Percentiles rank a stretch among this genome's conserved stretches.
Evolutionary conservation across 2,797 vertebrate genomes (phyloP).

Genomic region (Galago senegalensis): DNA sequence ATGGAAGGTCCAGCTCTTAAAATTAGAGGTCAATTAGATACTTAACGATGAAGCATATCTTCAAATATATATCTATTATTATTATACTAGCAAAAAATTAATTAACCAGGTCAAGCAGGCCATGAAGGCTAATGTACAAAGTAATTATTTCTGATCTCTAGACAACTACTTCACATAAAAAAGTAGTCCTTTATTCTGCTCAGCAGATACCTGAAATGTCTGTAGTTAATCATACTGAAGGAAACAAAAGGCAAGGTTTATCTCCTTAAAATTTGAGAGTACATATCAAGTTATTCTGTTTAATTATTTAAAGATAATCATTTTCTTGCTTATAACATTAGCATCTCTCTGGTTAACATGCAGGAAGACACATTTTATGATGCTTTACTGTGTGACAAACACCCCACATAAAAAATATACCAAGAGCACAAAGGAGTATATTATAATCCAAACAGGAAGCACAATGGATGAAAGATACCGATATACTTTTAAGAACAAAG

Average conservation of each 20-base stretch:
- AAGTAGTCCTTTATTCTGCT: constrained; percentile 90
- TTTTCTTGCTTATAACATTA: constrained; percentile 76
- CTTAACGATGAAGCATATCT: constrained; percentile 90
- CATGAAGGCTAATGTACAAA: constrained; percentile 91
- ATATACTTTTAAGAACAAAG: neutral
- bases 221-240: constrained; percentile 89
- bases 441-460: constrained; percentile 39
- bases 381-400: constrained; percentile 62
- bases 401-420: neutral
- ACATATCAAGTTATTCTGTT: constrained; percentile 81
- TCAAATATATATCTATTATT: constrained; percentile 92
- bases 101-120: constrained; percentile 91
- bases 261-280: constrained; percentile 84
- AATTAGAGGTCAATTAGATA: constrained; percentile 92
- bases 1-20: constrained; percentile 89
- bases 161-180: constrained; percentile 90
- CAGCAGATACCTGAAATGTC: constrained; percentile 88
- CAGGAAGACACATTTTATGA: constrained; percentile 45
- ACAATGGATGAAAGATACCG: neutral
- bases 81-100: constrained; percentile 93
- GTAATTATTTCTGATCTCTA: constrained; percentile 92
- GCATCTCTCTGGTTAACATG: constrained; percentile 47
- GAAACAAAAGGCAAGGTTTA: constrained; percentile 84
- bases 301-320: constrained; percentile 81
- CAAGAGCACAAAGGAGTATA: neutral